phyloP scores from a whole-genome alignment of 2,797 vertebrate species.

The Sebastes vulpes region DNA sequence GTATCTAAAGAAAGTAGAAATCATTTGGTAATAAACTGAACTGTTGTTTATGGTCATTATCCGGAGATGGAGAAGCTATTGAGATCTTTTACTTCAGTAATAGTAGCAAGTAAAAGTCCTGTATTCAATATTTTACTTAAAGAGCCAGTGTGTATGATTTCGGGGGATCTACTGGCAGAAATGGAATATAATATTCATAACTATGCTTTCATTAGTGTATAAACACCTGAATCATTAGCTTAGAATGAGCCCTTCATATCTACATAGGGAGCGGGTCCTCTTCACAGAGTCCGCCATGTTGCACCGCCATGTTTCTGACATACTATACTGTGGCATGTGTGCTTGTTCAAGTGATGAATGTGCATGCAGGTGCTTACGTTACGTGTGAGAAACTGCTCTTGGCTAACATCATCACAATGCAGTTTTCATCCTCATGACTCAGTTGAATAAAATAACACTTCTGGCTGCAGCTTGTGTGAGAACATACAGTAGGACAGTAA shows the following conservation, averaged over 20 bases:
- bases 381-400: not conserved
- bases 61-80: not conserved
- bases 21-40: not conserved
- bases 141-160: no score
- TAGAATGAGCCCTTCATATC: no score
- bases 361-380: constrained; percentile 8
- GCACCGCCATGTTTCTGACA: constrained; percentile 6
- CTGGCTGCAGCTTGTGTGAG: constrained; percentile 27
- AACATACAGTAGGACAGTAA: constrained; percentile 29
- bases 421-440: constrained; percentile 55
- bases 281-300: not conserved
- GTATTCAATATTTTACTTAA: not conserved
- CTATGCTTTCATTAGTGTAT: no score
- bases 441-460: constrained; percentile 51
- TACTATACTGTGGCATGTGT: not conserved
- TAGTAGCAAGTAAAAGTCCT: not conserved
- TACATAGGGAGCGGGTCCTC: no score
- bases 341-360: constrained; percentile 21
- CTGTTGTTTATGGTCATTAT: no score
- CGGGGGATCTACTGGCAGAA: no score
- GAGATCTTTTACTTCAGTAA: not conserved
- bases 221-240: no score
- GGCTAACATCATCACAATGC: constrained; percentile 8
- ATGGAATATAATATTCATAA: no score
- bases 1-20: not conserved